Percentiles rank a stretch among this genome's conserved stretches.
Conservation (phyloP, 2,888 invertebrate species). For the Brachynemurus nebulosus region DNA sequence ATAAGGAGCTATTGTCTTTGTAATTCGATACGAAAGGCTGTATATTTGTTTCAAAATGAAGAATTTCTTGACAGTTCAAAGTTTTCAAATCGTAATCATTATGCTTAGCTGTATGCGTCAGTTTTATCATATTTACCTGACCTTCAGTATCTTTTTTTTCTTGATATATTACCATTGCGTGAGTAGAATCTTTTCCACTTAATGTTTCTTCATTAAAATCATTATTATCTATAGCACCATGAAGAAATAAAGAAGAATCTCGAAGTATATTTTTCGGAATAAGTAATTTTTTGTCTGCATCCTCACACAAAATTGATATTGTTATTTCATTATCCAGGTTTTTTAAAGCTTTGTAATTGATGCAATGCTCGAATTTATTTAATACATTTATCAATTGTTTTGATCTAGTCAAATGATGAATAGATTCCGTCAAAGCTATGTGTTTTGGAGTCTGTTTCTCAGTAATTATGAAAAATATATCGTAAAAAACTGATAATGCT, state of each 20-base stretch:
- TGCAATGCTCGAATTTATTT: not conserved
- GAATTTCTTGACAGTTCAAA: conserved; percentile 13
- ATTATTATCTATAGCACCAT: conserved; percentile 9
- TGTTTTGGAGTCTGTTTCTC: conserved; percentile 11
- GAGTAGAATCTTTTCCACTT: conserved; percentile 12
- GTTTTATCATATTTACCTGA: conserved; percentile 9
- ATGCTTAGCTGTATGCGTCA: conserved; percentile 9
- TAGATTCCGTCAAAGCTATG: conserved; percentile 6
- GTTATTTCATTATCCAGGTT: not conserved
- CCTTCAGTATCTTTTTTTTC: conserved; percentile 9
- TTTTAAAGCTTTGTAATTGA: conserved; percentile 1
- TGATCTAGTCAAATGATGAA: conserved; percentile 5
- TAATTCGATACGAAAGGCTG: conserved; percentile 10
- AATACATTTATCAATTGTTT: not conserved
- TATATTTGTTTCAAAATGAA: conserved; percentile 12
- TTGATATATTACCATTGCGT: conserved; percentile 12
- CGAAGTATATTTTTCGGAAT: conserved; percentile 5
- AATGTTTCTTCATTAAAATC: conserved; percentile 5
- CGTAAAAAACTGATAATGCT: conserved; percentile 15
- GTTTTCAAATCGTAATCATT: conserved; percentile 8
- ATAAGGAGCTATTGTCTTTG: conserved; percentile 13
- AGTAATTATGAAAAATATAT: conserved; percentile 9
- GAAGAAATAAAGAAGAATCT: conserved; percentile 5
- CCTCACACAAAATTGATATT: not conserved
- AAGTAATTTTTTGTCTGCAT: not conserved